A percentile compares a stretch with the other conserved stretches of the same genome.
phyloP scores from a whole-genome alignment of 2,888 invertebrate species.

The Tiliacea citrago region DNA sequence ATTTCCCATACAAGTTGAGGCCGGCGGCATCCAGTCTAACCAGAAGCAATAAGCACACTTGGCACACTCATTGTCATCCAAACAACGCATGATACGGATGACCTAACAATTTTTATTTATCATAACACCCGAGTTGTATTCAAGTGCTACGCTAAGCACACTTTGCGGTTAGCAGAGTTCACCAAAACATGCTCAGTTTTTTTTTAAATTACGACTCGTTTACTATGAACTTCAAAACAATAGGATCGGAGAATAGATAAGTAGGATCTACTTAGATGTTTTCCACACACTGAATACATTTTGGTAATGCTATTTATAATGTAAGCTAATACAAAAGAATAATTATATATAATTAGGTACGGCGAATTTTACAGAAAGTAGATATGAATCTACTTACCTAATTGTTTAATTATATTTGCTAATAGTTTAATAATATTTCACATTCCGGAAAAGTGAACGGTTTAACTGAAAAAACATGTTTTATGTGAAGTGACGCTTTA shows the following conservation, averaged over 20 bases:
- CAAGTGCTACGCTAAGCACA: slow-evolving; percentile 43
- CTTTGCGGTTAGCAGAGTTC: slow-evolving; percentile 61
- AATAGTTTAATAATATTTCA: not conserved
- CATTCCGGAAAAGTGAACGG: not conserved
- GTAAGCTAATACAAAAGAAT: slow-evolving; percentile 4
- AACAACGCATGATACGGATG: slow-evolving; percentile 54
- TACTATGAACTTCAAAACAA: slow-evolving; percentile 25
- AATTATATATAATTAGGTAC: no score
- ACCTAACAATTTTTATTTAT: slow-evolving; percentile 51
- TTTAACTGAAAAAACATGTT: slow-evolving; percentile 19
- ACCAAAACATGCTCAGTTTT: slow-evolving; percentile 57
- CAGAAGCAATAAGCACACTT: slow-evolving; percentile 33
- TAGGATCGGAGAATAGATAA: not conserved
- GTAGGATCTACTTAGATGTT: not conserved
- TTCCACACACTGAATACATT: not conserved
- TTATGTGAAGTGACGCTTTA: not conserved
- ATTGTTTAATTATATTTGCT: slow-evolving; percentile 1
- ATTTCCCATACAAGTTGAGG: not conserved
- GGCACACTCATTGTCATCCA: slow-evolving; percentile 27
- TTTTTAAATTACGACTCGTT: slow-evolving; percentile 30
- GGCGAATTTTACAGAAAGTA: not conserved
- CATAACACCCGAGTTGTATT: slow-evolving; percentile 46
- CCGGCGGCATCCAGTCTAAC: slow-evolving; percentile 31
- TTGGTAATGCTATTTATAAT: not conserved
- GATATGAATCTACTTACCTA: not conserved